A percentile compares a stretch with the other conserved stretches of the same genome.
phyloP scores from a whole-genome alignment of 1,140 invertebrate species.

The Brachionus koreanus region DNA sequence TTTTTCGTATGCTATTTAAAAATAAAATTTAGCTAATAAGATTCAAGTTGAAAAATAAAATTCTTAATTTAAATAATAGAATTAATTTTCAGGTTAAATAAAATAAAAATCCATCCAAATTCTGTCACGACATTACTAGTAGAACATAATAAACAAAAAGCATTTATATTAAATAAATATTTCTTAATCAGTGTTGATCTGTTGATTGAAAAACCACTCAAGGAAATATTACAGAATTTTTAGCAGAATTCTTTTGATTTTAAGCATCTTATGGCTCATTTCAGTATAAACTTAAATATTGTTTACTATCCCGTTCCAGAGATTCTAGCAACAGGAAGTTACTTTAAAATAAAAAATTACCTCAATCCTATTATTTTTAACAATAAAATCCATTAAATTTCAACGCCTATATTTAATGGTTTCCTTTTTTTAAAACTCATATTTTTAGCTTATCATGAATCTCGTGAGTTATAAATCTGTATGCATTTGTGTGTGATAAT shows the following conservation, averaged over 20 bases:
- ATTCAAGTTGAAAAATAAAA: background rate
- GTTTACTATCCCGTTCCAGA: background rate
- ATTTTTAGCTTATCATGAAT: background rate
- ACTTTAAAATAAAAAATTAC: background rate
- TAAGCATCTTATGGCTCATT: background rate
- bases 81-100: background rate
- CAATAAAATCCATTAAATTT: background rate
- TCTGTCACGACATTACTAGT: background rate
- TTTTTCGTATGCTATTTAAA: background rate
- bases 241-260: background rate
- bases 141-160: background rate
- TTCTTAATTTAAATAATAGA: background rate
- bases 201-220: background rate
- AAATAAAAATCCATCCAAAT: background rate
- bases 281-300: background rate
- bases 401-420: background rate
- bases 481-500: background rate
- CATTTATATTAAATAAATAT: background rate
- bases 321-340: background rate
- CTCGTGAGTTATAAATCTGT: background rate
- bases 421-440: background rate
- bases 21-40: background rate
- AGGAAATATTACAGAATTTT: background rate
- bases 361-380: background rate
- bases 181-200: background rate